phyloP scores from a whole-genome alignment of 2,113 vertebrate species.

The Barbus barbus region DNA sequence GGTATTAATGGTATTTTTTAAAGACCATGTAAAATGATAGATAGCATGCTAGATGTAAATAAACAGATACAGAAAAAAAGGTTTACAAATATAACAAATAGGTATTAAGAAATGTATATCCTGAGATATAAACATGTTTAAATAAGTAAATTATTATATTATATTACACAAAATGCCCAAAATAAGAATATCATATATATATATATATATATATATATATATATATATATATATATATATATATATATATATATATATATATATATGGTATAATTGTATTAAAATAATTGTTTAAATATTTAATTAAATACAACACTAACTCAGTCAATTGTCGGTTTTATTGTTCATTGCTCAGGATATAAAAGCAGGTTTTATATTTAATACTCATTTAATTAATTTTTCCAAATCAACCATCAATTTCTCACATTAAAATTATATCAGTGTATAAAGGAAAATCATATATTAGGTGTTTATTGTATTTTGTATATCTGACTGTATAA shows the following conservation, averaged over 20 bases:
- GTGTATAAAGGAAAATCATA: not conserved
- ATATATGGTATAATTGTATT: not conserved
- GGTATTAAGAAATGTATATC: not conserved
- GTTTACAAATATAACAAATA: no score
- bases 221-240: no score
- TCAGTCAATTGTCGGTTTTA: not conserved
- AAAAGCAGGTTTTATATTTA: no score
- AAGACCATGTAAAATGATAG: no score
- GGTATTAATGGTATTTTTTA: no score
- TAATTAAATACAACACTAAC: not conserved
- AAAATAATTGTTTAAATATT: not conserved
- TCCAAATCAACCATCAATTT: not conserved
- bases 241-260: no score
- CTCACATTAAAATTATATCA: not conserved
- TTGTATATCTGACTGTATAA: not conserved
- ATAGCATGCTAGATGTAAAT: no score
- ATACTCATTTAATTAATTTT: accelerated
- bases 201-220: no score
- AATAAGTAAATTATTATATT: not conserved
- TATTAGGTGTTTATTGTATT: not conserved
- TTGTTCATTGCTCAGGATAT: no score
- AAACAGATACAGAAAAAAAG: no score
- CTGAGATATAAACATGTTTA: not conserved
- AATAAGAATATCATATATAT: not conserved
- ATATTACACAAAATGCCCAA: not conserved